Evolutionary conservation across 1,140 invertebrate species (phyloP), one percentile per base, ranked within the genome.

Genomic region (Musca domestica): DNA sequence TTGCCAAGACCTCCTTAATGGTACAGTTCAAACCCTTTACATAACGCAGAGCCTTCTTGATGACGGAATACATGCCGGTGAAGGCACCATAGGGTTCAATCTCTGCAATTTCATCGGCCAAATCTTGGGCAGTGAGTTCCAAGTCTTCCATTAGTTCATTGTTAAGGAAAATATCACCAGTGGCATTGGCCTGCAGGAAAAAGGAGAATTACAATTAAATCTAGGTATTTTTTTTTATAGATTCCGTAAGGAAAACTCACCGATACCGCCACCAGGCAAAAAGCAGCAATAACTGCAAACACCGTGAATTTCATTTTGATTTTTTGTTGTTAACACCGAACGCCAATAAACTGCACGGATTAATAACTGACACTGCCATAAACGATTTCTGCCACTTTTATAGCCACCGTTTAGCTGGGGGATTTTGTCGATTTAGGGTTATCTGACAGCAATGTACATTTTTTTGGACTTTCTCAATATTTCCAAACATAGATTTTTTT

Each of bases 1-100:
- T 27, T 1, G 25, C 22, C 14, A 19, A 46, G 1, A 72, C 72
- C 41, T 74, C 67, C 25, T 74, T 71, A 0, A 77, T 3, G 23
- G 70, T 71, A 65, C 76, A 77, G 48, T 69, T 71, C 41, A 73
- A 69, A 17, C 74, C 76, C n/a, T 73, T 72, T 17, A 71, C 6
- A 2, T 71, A 56, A 41, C 69, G 73, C 7, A 69, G 30, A 7
- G 41, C 68, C 12, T 58, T 64, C n/a, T 22, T 67, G 15, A 77
- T 9, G 0, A 61, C 9, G 0, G 47, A 63, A 4, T 23, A 51
- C 66, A 72, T 67, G 7, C 15, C 7, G 1, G 12, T 1, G 5
- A 75, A 46, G 6, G 15, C 51, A 9, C 51, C 51, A 14, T 22
- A 12, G 34, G 61, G 34, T 23, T 64, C 61, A 25, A 64, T 46